Evolutionary conservation across 2,888 invertebrate species (phyloP), one percentile per base, ranked within the genome.

Genomic region (Apantesis nais): DNA sequence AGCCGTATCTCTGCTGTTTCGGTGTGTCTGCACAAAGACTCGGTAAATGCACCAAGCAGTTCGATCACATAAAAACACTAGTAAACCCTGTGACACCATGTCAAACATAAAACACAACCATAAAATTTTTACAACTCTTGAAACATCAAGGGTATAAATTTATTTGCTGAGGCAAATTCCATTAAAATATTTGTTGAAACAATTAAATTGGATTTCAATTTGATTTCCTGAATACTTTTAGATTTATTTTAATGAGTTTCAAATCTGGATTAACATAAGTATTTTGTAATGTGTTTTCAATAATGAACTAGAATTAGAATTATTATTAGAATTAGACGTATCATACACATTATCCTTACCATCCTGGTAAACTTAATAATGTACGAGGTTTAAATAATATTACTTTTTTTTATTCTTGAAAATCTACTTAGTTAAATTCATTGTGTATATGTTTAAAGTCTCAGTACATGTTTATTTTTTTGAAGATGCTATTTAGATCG

Each of bases 101-200:
- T 81, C 81, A 79, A 77, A 82, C 85, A 86, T 82, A 85, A 90
- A 90, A 89, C 83, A 77, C 76, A 83, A 88, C 85, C 84, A 80
- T 90, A 89, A 89, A 88, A 78, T 68, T 82, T 89, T 90, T 87
- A 91, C 87, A 86, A 84, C 88, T 85, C 79, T 82, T 79, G 81
- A 85, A 89, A 87, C 85, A 85, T 85, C 82, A 85, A 82, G 78
- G 78, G 82, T 83, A 88, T 85, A 87, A 86, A 86, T 82, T 82
- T 85, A 84, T 87, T 85, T 83, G 82, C 79, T 70, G 78, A 81
- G 70, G 81, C 76, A 79, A 83, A 83, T 84, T 77, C 74, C 76
- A 77, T 70, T 74, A 73, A 78, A 82, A 70, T 76, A 77, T 81
- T 75, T 82, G 78, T 79, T 83, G 73, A 74, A 80, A 78, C 82